phyloP scores from a whole-genome alignment of 2,888 invertebrate genomes.

The Dolichopus griseipennis region DNA sequence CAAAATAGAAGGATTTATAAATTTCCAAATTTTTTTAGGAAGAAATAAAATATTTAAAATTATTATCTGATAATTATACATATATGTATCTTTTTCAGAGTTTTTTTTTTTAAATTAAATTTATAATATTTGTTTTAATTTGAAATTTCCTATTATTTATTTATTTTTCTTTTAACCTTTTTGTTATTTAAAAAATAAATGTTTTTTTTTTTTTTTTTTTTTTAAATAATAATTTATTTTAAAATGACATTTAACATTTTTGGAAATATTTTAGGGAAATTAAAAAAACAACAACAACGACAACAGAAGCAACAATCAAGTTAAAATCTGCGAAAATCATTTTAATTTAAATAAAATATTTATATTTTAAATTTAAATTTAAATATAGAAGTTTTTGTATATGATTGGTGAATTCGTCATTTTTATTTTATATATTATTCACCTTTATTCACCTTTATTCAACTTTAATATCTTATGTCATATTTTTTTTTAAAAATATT shows the following conservation, averaged over 20 bases:
- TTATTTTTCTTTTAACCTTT: neutral
- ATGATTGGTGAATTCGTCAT: too few relatives aligned
- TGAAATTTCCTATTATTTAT: neutral
- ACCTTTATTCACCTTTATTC: too few relatives aligned
- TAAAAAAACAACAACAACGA: too few relatives aligned
- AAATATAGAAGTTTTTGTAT: too few relatives aligned
- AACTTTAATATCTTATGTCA: too few relatives aligned
- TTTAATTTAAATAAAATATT: too few relatives aligned
- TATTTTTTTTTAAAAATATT: too few relatives aligned
- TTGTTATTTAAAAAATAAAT: too few relatives aligned
- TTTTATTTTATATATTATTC: too few relatives aligned
- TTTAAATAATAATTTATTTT: neutral
- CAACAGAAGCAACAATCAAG: too few relatives aligned
- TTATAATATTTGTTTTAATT: neutral
- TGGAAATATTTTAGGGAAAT: neutral
- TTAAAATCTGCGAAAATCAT: too few relatives aligned
- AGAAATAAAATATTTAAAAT: neutral
- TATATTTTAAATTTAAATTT: too few relatives aligned
- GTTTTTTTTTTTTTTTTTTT: neutral
- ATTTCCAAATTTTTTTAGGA: neutral
- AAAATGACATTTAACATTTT: constrained; percentile 4
- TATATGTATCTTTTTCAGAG: neutral
- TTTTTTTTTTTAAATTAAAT: neutral
- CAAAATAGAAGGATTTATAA: constrained; percentile 4
- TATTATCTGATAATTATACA: neutral